These are phyloP conservation scores for Apocheima hispidaria DNA, from an alignment of 2,888 invertebrate genomes.

Conservation along the genomic window DNA sequence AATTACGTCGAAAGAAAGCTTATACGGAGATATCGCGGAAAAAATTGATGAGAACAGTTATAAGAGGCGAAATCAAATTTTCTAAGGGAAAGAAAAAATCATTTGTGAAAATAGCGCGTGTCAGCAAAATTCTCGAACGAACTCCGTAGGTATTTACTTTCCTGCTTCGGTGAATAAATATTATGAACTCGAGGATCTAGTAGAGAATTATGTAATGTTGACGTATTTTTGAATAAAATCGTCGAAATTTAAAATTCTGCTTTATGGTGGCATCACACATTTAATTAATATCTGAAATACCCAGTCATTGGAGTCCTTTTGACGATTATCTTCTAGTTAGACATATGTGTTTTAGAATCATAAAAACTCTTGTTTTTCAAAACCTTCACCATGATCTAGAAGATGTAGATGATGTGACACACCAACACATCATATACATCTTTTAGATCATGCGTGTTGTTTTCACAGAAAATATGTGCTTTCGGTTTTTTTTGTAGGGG, in stretches of 20 bases:
- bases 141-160: slow-evolving; percentile 54
- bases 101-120: slow-evolving; percentile 52
- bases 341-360: too few species aligned
- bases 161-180: slow-evolving; percentile 39
- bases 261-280: too few species aligned
- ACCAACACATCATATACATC: too few species aligned
- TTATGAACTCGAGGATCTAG: slow-evolving; percentile 13
- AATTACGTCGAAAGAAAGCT: slow-evolving; percentile 48
- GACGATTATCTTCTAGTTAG: too few species aligned
- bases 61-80: slow-evolving; percentile 58
- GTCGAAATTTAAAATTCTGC: not conserved
- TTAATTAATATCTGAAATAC: not conserved
- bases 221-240: slow-evolving; percentile 1
- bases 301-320: too few species aligned
- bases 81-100: slow-evolving; percentile 55
- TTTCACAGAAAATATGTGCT: too few species aligned
- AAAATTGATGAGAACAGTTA: slow-evolving; percentile 57
- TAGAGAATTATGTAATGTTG: slow-evolving; percentile 7
- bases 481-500: too few species aligned
- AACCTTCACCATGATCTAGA: too few species aligned
- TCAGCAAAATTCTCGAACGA: slow-evolving; percentile 44
- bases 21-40: slow-evolving; percentile 49
- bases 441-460: too few species aligned
- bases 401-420: too few species aligned
- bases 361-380: too few species aligned